These are phyloP conservation scores for Raphicerus campestris DNA, from an alignment of 2,113 vertebrate genomes.

Conservation along the genomic window DNA sequence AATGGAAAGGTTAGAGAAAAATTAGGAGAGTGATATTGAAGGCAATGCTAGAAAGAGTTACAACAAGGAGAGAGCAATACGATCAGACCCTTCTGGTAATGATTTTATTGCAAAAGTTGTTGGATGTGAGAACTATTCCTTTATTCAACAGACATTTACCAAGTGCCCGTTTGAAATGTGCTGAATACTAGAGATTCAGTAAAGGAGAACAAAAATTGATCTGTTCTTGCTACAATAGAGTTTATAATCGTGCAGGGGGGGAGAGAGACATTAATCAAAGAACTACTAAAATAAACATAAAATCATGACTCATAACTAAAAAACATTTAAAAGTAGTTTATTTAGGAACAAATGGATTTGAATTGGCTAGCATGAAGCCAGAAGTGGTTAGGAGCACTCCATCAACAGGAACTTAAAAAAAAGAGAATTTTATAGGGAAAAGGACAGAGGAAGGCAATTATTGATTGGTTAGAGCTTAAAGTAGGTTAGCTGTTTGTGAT, in stretches of 20 bases:
- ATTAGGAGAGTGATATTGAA: neutral
- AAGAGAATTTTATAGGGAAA: neutral
- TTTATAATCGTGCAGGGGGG: neutral
- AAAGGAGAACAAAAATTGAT: neutral
- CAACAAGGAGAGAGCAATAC: neutral
- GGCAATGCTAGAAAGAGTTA: neutral
- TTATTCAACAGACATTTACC: neutral
- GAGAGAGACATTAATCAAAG: neutral
- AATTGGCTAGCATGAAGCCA: neutral
- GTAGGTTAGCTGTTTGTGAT: neutral
- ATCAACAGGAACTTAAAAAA: neutral
- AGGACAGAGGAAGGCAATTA: neutral
- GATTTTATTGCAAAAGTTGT: neutral
- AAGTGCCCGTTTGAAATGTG: neutral
- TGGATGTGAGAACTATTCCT: neutral
- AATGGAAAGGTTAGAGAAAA: neutral
- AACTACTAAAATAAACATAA: neutral
- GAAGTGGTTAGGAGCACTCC: neutral
- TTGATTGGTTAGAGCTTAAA: neutral
- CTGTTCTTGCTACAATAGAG: neutral
- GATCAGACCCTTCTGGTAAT: neutral
- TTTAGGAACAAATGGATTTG: neutral
- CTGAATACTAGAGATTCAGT: neutral
- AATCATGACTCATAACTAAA: neutral
- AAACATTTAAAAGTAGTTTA: neutral